These are phyloP conservation scores for Netelia inedita DNA, from an alignment of 2,888 invertebrate genomes.

Conservation along the genomic window DNA sequence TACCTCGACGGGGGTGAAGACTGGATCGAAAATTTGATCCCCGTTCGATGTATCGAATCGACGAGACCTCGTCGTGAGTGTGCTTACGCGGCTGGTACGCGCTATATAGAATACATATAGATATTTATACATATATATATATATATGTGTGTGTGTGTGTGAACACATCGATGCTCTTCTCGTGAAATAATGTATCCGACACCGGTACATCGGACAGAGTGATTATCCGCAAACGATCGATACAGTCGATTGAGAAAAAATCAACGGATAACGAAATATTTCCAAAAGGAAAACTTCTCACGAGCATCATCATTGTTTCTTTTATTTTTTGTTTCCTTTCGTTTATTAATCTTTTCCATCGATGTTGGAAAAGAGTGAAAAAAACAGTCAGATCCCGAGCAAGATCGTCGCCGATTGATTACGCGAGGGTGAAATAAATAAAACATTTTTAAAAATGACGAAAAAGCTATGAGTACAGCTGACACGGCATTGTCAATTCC, in stretches of 20 bases:
- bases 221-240: conserved; percentile 17
- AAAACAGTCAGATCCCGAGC: neutral
- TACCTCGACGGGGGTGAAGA: too few species aligned
- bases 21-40: conserved; percentile 24
- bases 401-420: neutral
- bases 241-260: neutral
- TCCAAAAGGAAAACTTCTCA: too few species aligned
- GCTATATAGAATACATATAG: conserved; percentile 6
- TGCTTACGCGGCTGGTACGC: conserved; percentile 42
- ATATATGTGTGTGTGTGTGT: neutral
- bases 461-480: conserved; percentile 69
- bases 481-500: conserved; percentile 78
- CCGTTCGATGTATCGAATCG: conserved; percentile 51
- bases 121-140: neutral
- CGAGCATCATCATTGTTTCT: neutral
- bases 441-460: neutral
- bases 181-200: conserved; percentile 17
- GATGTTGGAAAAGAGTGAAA: neutral
- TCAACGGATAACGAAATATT: too few species aligned
- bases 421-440: conserved; percentile 13
- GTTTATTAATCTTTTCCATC: neutral
- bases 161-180: conserved; percentile 21
- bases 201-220: conserved; percentile 30
- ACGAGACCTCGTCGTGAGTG: conserved; percentile 22
- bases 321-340: neutral